Evolutionary conservation across 2,888 invertebrate species (phyloP).

Genomic region (Drosophila meridiana): DNA sequence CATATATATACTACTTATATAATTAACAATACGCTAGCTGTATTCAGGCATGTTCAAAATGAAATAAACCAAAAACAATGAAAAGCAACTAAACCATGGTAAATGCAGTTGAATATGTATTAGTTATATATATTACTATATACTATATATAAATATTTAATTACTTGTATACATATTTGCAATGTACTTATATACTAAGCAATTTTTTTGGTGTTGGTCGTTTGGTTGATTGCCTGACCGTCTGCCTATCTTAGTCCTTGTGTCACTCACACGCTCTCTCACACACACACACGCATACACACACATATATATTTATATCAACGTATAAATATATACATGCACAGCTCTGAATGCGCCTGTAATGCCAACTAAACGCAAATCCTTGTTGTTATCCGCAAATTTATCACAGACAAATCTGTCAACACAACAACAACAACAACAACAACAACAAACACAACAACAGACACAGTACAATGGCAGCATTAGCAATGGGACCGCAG

Average conservation of each 20-base stretch:
- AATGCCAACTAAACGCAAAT: slow-evolving; percentile 76
- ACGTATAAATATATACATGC: slow-evolving; percentile 20
- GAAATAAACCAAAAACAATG: slow-evolving; percentile 12
- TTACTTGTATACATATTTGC: slow-evolving; percentile 29
- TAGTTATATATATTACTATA: slow-evolving; percentile 5
- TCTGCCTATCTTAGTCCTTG: slow-evolving; percentile 61
- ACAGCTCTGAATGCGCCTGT: slow-evolving; percentile 52
- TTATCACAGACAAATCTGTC: slow-evolving; percentile 82
- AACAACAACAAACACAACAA: slow-evolving; percentile 64
- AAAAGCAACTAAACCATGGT: slow-evolving; percentile 63
- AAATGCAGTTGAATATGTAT: slow-evolving; percentile 46
- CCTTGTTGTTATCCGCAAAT: slow-evolving; percentile 81
- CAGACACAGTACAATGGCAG: slow-evolving; percentile 69
- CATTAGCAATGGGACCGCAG: slow-evolving; percentile 55
- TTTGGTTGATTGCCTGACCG: slow-evolving; percentile 58
- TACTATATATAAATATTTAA: slow-evolving; percentile 12
- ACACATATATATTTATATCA: slow-evolving; percentile 7
- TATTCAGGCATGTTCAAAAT: slow-evolving; percentile 65
- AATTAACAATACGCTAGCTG: slow-evolving; percentile 56
- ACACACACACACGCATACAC: slow-evolving; percentile 15
- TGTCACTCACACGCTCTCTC: slow-evolving; percentile 25
- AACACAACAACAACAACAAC: slow-evolving; percentile 71
- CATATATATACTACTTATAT: slow-evolving; percentile 30
- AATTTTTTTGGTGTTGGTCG: slow-evolving; percentile 73
- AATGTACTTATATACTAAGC: slow-evolving; percentile 45